Base-by-base conservation (phyloP, 2,113 vertebrate species). In the Dicrurus megarhynchus region DNA sequence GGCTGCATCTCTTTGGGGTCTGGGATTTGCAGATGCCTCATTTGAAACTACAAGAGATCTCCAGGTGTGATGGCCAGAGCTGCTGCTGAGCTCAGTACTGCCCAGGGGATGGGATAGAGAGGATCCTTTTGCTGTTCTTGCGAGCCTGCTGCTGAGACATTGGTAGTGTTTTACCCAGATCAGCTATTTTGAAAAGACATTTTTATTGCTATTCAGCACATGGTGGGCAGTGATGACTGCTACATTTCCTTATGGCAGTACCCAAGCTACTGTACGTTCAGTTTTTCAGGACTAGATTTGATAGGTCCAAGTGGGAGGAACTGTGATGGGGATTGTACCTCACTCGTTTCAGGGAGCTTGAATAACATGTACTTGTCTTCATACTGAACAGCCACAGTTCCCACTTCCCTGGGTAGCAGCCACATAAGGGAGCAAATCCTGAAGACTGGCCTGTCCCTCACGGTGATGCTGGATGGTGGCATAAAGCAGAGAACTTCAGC, bases 391-490 rank as follows among this genome's bases (percentile, higher is more conserved):
- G 44, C 28, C 39, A 12, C 2, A 23, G 60, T 50, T 91, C 59
- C 63, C n/a, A 15, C 20, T 57, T 73, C n/a, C 19, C 57, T 75
- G 22, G 57, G 24, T 7, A 85, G 63, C 28, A 80, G 59, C 42
- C 60, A 49, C 22, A 13, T 13, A 79, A 65, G 9, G 46, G 49
- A 77, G 30, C 49, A 76, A 85, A 90, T n/a, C n/a, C 37, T 64
- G 47, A 52, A 35, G n/a, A 44, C 3, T 33, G 27, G 26, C 18
- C 41, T 23, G n/a, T 47, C n/a, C 28, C 27, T 83, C 14, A 22
- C 0, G 0, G 37, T 76, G 68, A 60, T 33, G 3, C 49, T 44
- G 13, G 60, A 47, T 1, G 1, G 41, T 35, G 80, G 27, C 57
- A 79, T 22, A 47, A 82, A 78, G 57, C 2, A 1, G 52, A 71